Conservation (phyloP, 2,113 vertebrate species). For the Cisticola juncidis region DNA sequence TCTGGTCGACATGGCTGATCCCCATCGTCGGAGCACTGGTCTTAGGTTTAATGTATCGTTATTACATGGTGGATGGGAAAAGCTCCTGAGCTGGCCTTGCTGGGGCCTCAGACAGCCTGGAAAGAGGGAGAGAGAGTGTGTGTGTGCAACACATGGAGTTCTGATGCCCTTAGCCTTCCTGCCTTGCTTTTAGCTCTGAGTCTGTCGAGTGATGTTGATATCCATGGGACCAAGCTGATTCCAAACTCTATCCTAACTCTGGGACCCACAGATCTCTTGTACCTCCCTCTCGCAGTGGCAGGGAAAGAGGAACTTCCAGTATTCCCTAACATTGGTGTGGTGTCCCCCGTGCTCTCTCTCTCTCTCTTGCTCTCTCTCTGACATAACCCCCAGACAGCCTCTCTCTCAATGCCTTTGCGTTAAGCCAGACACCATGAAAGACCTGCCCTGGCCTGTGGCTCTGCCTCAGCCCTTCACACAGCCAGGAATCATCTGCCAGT, state of each 20-base stretch:
- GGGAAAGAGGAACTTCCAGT: neutral
- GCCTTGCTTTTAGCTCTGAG: neutral
- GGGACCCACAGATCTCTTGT: neutral
- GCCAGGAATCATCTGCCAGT: neutral
- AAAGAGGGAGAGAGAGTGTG: neutral
- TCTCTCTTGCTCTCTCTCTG: neutral
- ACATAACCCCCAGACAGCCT: neutral
- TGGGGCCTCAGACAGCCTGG: constrained; percentile 17
- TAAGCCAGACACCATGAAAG: neutral
- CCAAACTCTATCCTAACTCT: neutral
- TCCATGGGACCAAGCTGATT: constrained; percentile 22
- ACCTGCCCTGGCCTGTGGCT: constrained; percentile 4
- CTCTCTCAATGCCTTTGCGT: constrained; percentile 27
- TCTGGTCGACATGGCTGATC: constrained; percentile 89
- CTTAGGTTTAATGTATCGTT: constrained; percentile 88
- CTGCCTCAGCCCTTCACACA: neutral
- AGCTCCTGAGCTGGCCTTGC: constrained; percentile 71
- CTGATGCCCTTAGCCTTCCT: neutral
- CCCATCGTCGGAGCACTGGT: constrained; percentile 78
- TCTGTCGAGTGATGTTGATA: neutral
- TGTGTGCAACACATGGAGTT: neutral
- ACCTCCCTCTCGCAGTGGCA: neutral
- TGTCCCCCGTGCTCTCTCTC: neutral
- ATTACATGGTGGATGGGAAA: constrained; percentile 82
- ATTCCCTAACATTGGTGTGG: neutral